These are phyloP conservation scores for Dolichomitus sp. DNA, from an alignment of 2,888 invertebrate species.

Conservation along the genomic window DNA sequence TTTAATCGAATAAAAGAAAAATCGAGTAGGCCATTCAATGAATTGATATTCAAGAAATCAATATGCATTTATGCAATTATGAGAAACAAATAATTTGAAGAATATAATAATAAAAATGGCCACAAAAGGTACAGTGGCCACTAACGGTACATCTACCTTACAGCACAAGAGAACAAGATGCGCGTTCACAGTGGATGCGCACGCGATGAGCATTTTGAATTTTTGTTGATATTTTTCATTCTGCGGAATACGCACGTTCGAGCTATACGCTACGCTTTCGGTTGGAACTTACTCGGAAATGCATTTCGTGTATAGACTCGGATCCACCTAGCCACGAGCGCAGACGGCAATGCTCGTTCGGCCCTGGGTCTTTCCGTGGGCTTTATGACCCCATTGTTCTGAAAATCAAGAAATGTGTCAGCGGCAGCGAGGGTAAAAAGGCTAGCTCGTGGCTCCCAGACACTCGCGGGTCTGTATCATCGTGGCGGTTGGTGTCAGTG, in stretches of 20 bases:
- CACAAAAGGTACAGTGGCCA: too few species aligned
- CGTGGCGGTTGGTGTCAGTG: conserved; percentile 79
- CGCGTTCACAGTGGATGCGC: not conserved
- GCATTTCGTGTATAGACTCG: conserved; percentile 49
- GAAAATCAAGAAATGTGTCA: conserved; percentile 86
- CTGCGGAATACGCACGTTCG: conserved; percentile 21
- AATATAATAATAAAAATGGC: too few species aligned
- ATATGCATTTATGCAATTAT: too few species aligned
- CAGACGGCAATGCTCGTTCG: conserved; percentile 56
- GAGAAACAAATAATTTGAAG: too few species aligned
- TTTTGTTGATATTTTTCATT: conserved; percentile 58
- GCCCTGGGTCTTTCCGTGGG: conserved; percentile 73
- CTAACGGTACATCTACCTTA: too few species aligned
- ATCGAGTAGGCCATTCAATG: too few species aligned
- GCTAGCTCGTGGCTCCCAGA: conserved; percentile 70
- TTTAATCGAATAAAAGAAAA: too few species aligned
- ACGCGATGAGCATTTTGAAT: conserved; percentile 78
- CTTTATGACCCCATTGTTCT: conserved; percentile 84
- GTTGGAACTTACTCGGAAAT: conserved; percentile 56
- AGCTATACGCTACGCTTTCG: conserved; percentile 22
- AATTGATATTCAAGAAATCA: too few species aligned
- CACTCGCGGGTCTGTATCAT: conserved; percentile 72
- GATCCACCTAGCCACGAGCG: conserved; percentile 55
- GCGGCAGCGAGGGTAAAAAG: conserved; percentile 83
- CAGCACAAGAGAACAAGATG: not conserved